Evolutionary conservation across 1,140 invertebrate species (phyloP), one percentile per base, ranked within the genome.

Genomic region (Calliopsis andreniformis): DNA sequence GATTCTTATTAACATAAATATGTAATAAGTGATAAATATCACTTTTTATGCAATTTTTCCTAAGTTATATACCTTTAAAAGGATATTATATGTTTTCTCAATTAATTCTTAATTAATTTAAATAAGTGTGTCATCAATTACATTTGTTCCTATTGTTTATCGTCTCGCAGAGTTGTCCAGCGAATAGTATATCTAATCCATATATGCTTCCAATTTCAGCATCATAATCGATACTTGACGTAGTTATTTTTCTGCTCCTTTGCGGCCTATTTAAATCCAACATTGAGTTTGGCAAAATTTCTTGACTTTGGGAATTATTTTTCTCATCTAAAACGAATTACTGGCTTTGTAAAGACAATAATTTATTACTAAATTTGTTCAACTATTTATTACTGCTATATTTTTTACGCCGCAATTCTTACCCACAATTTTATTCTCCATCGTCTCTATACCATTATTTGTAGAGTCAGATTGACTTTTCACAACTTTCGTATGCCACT

Each of bases 401-500:
- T 5, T 8, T n/a, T 3, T n/a, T 10, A n/a, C 1, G 4, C 39
- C 28, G 4, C 3, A 66, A 67, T n/a, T 23, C 28, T 76, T 51
- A 69, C 55, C 66, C 12, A 3, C 7, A 20, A 6, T 14, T 14
- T 32, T 35, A n/a, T 43, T 45, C 3, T 39, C 42, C 5, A 28
- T 56, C 6, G 16, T 42, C 0, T 8, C 10, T 14, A 3, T 2
- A n/a, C n/a, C 39, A 0, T 25, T 32, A 5, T 53, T 70, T 1
- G 2, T 0, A 12, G 10, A 3, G 7, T 71, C 4, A 10, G 25
- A 14, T 18, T 49, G 6, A 16, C 12, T 14, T 30, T 70, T n/a
- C 1, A 3, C 12, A 1, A 16, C 39, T 56, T 69, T 84, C 43
- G 63, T 64, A 4, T 96, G 94, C 94, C 94, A 94, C 83, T 94